Percentiles rank a stretch among this genome's conserved stretches.
Evolutionary conservation across 2,113 vertebrate species (phyloP).

Genomic region (Gallinago jamesoni): DNA sequence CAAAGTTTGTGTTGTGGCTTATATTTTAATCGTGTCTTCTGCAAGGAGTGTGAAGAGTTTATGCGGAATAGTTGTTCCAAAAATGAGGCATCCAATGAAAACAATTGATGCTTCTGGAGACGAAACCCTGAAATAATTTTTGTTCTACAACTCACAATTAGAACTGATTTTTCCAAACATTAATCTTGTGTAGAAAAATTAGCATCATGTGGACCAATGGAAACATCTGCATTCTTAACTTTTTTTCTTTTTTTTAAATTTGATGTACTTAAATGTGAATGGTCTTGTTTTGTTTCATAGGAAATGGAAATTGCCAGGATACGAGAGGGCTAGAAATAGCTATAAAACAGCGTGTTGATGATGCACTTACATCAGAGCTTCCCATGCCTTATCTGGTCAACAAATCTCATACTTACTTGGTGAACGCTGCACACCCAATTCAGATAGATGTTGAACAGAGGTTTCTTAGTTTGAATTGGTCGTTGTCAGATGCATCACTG

Average conservation of each 20-base stretch:
- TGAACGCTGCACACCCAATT: constrained; percentile 64
- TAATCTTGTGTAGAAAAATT: accelerated
- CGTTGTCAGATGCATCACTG: constrained; percentile 81
- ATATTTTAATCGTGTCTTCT: neutral
- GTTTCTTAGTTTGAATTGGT: constrained; percentile 87
- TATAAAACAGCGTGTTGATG: constrained; percentile 85
- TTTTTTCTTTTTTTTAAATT: neutral
- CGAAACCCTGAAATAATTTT: neutral
- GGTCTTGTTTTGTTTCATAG: constrained; percentile 61
- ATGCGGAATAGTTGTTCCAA: neutral
- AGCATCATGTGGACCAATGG: neutral
- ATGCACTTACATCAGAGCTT: constrained; percentile 81
- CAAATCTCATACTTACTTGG: constrained; percentile 82
- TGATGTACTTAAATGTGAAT: accelerated
- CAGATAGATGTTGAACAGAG: constrained; percentile 28
- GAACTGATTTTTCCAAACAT: neutral
- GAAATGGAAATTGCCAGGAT: constrained; percentile 79
- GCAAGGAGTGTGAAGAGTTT: neutral
- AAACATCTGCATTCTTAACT: neutral
- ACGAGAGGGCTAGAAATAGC: constrained; percentile 85
- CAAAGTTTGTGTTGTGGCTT: neutral
- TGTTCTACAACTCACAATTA: neutral
- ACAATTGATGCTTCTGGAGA: neutral
- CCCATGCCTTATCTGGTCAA: constrained; percentile 88
- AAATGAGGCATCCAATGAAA: neutral